phyloP scores from a whole-genome alignment of 2,888 invertebrate species.

The Cryptocephalus moraei region DNA sequence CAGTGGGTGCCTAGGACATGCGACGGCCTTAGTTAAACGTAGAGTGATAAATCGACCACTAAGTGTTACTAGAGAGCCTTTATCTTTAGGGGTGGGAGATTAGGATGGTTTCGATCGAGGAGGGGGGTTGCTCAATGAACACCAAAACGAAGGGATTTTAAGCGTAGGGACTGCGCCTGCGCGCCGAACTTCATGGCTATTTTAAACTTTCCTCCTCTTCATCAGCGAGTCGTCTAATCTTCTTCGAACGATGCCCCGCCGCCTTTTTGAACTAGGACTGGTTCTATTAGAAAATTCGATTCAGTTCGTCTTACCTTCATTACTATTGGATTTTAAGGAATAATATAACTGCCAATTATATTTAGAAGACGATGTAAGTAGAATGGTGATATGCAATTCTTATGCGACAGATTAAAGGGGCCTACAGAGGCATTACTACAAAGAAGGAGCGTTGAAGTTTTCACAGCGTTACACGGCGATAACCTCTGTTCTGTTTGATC shows the following conservation, averaged over 20 bases:
- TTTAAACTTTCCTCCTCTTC: no score
- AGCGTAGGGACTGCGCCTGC: no score
- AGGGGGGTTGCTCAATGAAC: no score
- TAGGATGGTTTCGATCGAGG: no score
- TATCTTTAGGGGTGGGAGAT: constrained; percentile 25
- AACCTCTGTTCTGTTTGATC: constrained; percentile 6
- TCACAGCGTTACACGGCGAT: constrained; percentile 13
- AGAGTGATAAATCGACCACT: constrained; percentile 37
- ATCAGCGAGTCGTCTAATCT: no score
- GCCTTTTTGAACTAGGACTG: constrained; percentile 28
- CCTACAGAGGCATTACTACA: constrained; percentile 15
- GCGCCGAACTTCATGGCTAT: no score
- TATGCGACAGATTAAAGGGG: constrained; percentile 32
- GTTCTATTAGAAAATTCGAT: constrained; percentile 14
- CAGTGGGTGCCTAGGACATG: constrained; percentile 24
- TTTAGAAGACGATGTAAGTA: constrained; percentile 31
- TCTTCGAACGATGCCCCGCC: constrained; percentile 14
- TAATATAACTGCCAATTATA: constrained; percentile 38
- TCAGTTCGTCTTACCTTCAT: not conserved
- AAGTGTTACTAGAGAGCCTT: constrained; percentile 35
- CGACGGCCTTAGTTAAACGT: constrained; percentile 33
- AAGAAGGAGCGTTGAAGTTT: constrained; percentile 16
- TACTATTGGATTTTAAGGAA: constrained; percentile 11
- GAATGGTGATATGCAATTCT: constrained; percentile 41
- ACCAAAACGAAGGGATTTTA: no score